phyloP scores from a whole-genome alignment of 2,888 invertebrate species.

The Drosophila fulvimacula region DNA sequence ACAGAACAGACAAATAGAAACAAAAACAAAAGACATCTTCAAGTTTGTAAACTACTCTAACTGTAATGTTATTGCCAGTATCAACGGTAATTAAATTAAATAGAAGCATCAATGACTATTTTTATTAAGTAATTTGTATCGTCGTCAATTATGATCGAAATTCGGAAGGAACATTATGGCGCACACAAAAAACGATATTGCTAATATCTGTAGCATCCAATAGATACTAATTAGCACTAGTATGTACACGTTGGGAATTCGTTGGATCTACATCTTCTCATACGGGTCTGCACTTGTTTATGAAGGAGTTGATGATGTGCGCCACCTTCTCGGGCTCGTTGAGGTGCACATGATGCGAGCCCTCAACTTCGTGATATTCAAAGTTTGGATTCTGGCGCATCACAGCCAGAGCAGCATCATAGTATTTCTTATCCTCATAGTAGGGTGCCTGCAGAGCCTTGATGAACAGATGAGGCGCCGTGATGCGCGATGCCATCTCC shows the following conservation, averaged over 20 bases:
- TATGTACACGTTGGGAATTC: slow-evolving; percentile 28
- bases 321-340: slow-evolving; percentile 88
- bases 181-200: neutral
- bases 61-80: slow-evolving; percentile 74
- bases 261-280: slow-evolving; percentile 29
- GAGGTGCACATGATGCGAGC: slow-evolving; percentile 91
- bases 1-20: slow-evolving; percentile 21
- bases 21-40: slow-evolving; percentile 42
- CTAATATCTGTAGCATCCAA: neutral
- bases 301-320: slow-evolving; percentile 87
- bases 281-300: slow-evolving; percentile 85
- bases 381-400: slow-evolving; percentile 86
- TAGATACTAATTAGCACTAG: slow-evolving; percentile 20
- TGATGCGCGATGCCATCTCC: slow-evolving; percentile 86
- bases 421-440: slow-evolving; percentile 86
- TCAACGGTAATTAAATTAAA: slow-evolving; percentile 69
- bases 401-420: slow-evolving; percentile 86
- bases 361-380: slow-evolving; percentile 87
- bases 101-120: slow-evolving; percentile 48
- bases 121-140: slow-evolving; percentile 14
- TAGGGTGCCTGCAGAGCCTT: slow-evolving; percentile 87
- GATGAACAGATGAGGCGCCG: slow-evolving; percentile 88
- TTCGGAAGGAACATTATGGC: slow-evolving; percentile 21
- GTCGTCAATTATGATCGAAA: slow-evolving; percentile 22
- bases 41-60: slow-evolving; percentile 63